Evolutionary conservation across 2,113 vertebrate species (phyloP), one percentile per base, ranked within the genome.

Genomic region (Centropus bengalensis): DNA sequence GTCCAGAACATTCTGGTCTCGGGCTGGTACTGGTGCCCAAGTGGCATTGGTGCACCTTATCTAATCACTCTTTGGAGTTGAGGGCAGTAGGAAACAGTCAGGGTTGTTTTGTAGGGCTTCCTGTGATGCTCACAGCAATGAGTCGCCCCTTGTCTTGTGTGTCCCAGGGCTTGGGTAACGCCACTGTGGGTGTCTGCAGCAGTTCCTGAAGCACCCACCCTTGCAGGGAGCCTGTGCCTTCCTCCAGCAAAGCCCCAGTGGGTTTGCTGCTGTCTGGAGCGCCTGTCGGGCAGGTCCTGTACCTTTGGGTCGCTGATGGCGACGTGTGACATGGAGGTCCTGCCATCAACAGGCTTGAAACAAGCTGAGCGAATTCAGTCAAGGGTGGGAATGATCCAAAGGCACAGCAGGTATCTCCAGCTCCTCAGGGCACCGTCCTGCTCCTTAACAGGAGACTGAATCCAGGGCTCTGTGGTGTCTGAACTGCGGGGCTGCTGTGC

Each of bases 201-300:
- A 8, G 8, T 28, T 86, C 60, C 23, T 0, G 0, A 11, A 26
- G 5, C 44, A 38, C 74, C 23, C 11, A 3, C 13, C 55, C 49
- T 19, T 1, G 13, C 1, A 11, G 66, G n/a, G 42, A 30, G 10
- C 21, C n/a, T 0, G 1, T 59, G 2, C 49, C 19, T 24, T 44
- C 38, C 55, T 74, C 22, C 36, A 60, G 47, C 54, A 22, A 44
- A 80, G 64, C 64, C 32, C 16, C 0, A 0, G 1, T 0, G 8
- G 44, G 16, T 38, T 81, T 33, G n/a, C 27, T 2, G 0, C 33
- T 4, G 23, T 15, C 86, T 54, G 78, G 42, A 23, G 26, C 2
- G 0, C n/a, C 62, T 24, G 60, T 18, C 64, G 9, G 32, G 4
- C 28, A 2, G 47, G 80, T 60, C 52, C 60, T 3, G 3, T 52